Percentiles rank a stretch among this genome's conserved stretches.
Conservation (phyloP, 2,113 vertebrate species). For the Chlorocebus sabaeus region DNA sequence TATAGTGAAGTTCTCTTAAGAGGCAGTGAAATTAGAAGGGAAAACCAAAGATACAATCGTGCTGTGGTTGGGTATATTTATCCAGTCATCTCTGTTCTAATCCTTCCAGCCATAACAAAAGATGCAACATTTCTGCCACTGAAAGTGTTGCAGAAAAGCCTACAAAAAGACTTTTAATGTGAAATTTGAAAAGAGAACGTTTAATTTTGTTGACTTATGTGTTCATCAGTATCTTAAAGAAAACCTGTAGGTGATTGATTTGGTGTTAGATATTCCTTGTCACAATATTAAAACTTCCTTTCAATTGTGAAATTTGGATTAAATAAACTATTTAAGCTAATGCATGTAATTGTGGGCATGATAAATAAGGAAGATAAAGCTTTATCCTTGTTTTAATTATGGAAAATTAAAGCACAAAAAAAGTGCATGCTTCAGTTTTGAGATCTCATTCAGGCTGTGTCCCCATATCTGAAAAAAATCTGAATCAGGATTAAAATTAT, state of each 20-base stretch:
- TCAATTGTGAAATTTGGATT: neutral
- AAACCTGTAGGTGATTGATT: neutral
- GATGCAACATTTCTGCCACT: neutral
- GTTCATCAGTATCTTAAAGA: neutral
- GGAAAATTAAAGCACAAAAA: neutral
- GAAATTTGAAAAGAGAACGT: neutral
- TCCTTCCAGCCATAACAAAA: neutral
- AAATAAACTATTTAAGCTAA: neutral
- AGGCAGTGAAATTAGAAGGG: neutral
- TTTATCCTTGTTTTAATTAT: neutral
- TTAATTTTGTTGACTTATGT: neutral
- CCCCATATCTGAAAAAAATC: neutral
- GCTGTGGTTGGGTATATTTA: neutral
- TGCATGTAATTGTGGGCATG: neutral
- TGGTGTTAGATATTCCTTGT: neutral
- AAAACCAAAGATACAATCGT: neutral
- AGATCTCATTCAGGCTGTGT: neutral
- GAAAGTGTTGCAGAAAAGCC: neutral
- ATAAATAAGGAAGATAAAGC: neutral
- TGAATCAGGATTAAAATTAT: neutral
- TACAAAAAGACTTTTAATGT: neutral
- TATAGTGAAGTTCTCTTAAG: neutral
- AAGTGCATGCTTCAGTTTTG: neutral
- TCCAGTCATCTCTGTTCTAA: neutral
- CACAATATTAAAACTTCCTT: neutral